These are phyloP conservation scores for Synanthedon vespiformis DNA, from an alignment of 2,888 invertebrate genomes.

Conservation along the genomic window DNA sequence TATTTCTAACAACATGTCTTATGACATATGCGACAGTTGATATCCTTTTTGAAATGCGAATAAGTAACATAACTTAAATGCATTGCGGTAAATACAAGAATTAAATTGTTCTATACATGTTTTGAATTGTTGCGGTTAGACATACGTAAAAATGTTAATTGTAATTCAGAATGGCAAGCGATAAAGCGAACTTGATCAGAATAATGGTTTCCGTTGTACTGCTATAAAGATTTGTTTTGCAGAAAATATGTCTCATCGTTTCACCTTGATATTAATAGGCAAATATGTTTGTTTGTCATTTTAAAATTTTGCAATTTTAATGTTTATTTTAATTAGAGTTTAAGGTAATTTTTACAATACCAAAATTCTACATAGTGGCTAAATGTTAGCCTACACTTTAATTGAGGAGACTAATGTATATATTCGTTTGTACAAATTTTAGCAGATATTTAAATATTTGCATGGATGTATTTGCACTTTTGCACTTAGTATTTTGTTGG, in stretches of 20 bases:
- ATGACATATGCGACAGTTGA: constrained; percentile 16
- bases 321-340: no score
- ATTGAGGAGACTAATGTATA: no score
- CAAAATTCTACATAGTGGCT: no score
- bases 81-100: neutral
- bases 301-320: constrained; percentile 4
- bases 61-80: neutral
- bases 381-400: no score
- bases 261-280: no score
- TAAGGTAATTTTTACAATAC: no score
- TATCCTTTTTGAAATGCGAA: neutral
- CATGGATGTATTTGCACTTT: no score
- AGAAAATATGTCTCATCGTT: no score
- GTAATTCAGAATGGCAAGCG: constrained; percentile 31
- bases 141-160: constrained; percentile 20
- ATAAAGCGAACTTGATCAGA: constrained; percentile 23
- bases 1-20: constrained; percentile 26
- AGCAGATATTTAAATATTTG: no score
- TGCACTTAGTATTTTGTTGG: no score
- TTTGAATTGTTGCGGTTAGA: neutral
- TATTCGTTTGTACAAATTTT: no score
- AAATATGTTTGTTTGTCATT: no score
- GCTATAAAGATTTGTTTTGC: neutral
- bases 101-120: neutral
- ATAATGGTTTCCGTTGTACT: constrained; percentile 12